A percentile compares a stretch with the other conserved stretches of the same genome.
phyloP scores from a whole-genome alignment of 2,113 vertebrate species.

The Fregetta grallaria region DNA sequence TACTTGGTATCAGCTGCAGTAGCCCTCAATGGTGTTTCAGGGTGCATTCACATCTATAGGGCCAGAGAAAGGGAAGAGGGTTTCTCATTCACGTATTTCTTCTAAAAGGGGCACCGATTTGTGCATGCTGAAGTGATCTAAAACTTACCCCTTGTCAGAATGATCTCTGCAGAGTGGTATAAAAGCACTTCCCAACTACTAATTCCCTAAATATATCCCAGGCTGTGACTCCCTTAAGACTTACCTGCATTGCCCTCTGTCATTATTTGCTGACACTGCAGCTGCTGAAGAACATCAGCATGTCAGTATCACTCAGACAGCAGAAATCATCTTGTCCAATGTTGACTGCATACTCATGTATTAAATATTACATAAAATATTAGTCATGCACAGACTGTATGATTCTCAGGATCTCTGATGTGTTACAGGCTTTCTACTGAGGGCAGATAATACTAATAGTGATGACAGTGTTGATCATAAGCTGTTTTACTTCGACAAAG shows the following conservation, averaged over 20 bases:
- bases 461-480: not conserved
- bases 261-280: not conserved
- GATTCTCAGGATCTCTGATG: not conserved
- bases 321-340: not conserved
- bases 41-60: not conserved
- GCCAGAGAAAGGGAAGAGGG: not conserved
- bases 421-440: not conserved
- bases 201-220: not conserved
- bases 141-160: not conserved
- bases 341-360: not conserved
- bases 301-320: not conserved
- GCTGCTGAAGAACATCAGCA: not conserved
- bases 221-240: not conserved
- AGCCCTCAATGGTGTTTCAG: not conserved
- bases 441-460: not conserved
- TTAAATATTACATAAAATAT: not conserved
- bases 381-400: not conserved
- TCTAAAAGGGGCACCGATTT: not conserved
- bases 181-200: not conserved
- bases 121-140: not conserved
- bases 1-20: not conserved
- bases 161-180: not conserved
- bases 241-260: not conserved
- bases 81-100: not conserved
- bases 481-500: not conserved